Conservation (phyloP, 37 sponge, comb jelly and placozoan species). For the Tethya wilhelma region DNA sequence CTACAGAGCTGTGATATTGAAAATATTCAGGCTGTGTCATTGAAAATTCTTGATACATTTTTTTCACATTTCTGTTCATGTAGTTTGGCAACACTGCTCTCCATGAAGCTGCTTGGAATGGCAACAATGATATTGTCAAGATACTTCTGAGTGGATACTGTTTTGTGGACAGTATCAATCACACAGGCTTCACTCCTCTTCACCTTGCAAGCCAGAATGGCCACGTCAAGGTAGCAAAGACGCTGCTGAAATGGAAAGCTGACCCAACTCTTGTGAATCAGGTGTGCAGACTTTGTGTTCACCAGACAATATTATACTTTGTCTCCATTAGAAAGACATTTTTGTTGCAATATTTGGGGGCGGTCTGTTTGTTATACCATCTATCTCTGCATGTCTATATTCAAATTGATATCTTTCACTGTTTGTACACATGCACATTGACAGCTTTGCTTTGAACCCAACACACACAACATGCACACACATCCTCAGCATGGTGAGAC, state of each 20-base stretch:
- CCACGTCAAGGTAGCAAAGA: constrained; percentile 72
- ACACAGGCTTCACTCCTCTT: constrained; percentile 66
- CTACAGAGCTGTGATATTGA: background rate
- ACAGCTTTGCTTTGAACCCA: background rate
- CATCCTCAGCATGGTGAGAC: constrained; percentile 85
- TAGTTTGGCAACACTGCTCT: constrained; percentile 83
- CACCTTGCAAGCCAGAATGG: constrained; percentile 78
- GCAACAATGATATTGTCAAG: constrained; percentile 76
- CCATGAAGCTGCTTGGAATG: constrained; percentile 81
- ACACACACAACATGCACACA: background rate
- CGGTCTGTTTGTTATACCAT: background rate
- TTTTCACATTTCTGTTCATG: background rate
- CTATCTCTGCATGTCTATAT: background rate
- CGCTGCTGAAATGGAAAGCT: constrained; percentile 75
- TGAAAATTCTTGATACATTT: background rate
- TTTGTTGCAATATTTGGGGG: too few species aligned
- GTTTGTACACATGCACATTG: background rate
- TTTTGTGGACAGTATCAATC: constrained; percentile 77
- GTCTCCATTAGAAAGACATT: too few species aligned
- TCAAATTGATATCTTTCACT: background rate
- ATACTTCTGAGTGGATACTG: constrained; percentile 63
- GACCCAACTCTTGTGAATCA: constrained; percentile 59
- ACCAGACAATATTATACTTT: too few species aligned
- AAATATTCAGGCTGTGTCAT: background rate
- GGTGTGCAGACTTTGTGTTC: constrained; percentile 37